Evolutionary conservation across 2,797 vertebrate genomes (phyloP).

Genomic region (Centroberyx gerrardi): DNA sequence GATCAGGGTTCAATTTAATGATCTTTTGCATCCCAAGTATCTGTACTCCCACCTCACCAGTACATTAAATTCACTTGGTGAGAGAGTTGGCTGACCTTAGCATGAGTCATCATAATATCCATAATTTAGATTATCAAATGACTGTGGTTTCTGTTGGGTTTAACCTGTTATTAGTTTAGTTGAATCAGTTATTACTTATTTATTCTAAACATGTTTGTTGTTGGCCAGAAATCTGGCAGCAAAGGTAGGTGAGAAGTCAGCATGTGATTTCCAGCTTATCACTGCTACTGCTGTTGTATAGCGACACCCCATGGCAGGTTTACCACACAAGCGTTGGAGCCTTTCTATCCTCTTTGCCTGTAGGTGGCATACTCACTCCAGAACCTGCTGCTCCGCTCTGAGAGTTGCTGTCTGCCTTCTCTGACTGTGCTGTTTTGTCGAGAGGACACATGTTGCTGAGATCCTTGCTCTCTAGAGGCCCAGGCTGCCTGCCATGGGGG

Average conservation of each 20-base stretch:
- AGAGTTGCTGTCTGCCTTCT: not conserved
- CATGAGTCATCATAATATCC: not conserved
- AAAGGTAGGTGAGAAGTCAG: not conserved
- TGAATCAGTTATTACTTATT: not conserved
- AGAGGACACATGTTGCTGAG: conserved; percentile 45
- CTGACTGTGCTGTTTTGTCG: conserved; percentile 30
- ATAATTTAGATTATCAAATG: not conserved
- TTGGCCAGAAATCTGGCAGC: not conserved
- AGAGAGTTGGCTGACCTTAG: too few species aligned
- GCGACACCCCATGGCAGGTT: conserved; percentile 66
- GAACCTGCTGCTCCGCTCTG: conserved; percentile 51
- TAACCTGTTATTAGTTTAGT: not conserved
- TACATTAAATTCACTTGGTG: not conserved
- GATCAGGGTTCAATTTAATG: too few species aligned
- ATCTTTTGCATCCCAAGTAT: too few species aligned
- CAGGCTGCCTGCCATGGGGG: conserved; percentile 27
- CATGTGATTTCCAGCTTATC: not conserved
- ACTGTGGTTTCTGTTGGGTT: too few species aligned
- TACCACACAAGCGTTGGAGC: conserved; percentile 36
- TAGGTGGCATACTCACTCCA: conserved; percentile 81
- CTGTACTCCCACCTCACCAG: too few species aligned
- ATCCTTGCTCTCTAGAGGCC: conserved; percentile 49
- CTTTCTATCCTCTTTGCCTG: conserved; percentile 50
- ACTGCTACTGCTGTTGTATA: conserved; percentile 29
- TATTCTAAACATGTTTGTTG: not conserved